These are phyloP conservation scores for Entomyzon cyanotis DNA, from an alignment of 2,113 vertebrate species.

Conservation along the genomic window DNA sequence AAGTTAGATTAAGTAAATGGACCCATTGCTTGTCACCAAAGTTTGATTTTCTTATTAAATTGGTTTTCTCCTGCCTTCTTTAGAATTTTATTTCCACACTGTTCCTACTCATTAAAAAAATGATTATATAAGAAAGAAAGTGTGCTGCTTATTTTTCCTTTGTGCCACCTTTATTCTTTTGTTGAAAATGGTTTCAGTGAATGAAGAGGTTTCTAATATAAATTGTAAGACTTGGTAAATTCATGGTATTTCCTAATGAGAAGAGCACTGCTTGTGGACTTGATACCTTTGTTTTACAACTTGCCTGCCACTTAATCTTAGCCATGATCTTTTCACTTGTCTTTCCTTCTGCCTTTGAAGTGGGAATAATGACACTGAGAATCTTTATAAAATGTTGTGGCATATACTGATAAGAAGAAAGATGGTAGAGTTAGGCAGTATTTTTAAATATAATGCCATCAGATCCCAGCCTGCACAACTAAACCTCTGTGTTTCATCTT, in stretches of 20 bases:
- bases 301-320: background rate
- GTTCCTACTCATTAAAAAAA: background rate
- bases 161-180: background rate
- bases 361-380: background rate
- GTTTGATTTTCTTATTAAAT: background rate
- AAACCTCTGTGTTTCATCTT: background rate
- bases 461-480: background rate
- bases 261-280: background rate
- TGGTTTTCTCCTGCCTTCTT: background rate
- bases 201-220: background rate
- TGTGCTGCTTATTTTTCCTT: background rate
- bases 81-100: background rate
- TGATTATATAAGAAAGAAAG: background rate
- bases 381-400: background rate
- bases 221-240: background rate
- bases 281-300: background rate
- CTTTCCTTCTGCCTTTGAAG: background rate
- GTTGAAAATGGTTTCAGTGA: background rate
- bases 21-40: background rate
- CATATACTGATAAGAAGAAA: background rate
- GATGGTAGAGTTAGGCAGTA: background rate
- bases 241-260: background rate
- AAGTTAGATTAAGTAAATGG: conserved; percentile 48
- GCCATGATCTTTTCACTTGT: background rate
- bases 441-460: background rate